Conservation (phyloP, 1,140 invertebrate genomes). For the Sipha flava region DNA sequence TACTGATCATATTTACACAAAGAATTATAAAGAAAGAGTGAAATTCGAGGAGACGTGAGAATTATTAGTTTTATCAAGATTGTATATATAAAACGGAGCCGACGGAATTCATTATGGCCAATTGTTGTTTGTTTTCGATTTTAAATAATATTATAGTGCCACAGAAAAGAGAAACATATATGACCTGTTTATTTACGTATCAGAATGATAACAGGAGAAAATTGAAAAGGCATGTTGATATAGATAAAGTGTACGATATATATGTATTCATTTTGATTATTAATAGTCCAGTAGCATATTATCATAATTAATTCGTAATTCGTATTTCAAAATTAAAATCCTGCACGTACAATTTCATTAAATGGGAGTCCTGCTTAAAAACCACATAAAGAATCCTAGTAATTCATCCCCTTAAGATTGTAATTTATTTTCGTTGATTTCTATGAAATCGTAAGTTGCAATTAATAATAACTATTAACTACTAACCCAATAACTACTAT, state of each 20-base stretch:
- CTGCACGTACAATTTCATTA: too few relatives aligned
- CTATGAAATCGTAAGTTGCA: too few relatives aligned
- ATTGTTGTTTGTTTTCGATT: constrained; percentile 13
- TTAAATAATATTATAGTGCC: neutral
- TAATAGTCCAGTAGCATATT: neutral
- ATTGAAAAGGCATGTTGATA: neutral
- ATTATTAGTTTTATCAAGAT: neutral
- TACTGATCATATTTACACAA: neutral
- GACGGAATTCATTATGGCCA: neutral
- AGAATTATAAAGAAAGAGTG: neutral
- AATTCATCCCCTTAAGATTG: too few relatives aligned
- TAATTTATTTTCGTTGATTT: too few relatives aligned
- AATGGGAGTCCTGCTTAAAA: too few relatives aligned
- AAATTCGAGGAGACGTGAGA: neutral
- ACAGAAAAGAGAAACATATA: neutral
- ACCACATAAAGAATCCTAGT: too few relatives aligned
- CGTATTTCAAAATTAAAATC: too few relatives aligned
- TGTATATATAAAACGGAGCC: neutral
- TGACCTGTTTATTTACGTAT: neutral
- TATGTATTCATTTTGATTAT: neutral
- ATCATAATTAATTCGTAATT: too few relatives aligned
- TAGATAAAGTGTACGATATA: neutral
- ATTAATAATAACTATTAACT: too few relatives aligned
- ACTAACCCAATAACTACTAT: too few relatives aligned
- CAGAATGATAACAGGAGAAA: neutral